Percentiles rank a stretch among this genome's conserved stretches.
These are phyloP conservation scores for Apantesis nais DNA, from an alignment of 2,888 invertebrate species.

Conservation along the genomic window DNA sequence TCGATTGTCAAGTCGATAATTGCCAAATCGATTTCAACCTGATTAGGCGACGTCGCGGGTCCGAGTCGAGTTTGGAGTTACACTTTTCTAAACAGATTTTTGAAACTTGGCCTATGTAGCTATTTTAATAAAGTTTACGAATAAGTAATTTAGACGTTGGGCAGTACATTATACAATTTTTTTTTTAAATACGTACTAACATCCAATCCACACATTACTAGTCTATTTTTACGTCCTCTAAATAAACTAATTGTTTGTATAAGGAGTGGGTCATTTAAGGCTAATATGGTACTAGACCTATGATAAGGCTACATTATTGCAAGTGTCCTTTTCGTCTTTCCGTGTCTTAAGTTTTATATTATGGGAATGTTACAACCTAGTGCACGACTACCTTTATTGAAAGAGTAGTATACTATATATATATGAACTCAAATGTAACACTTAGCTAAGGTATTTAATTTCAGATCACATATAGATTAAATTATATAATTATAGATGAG, in stretches of 20 bases:
- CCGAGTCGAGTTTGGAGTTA: neutral
- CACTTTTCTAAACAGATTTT: neutral
- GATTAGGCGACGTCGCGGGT: neutral
- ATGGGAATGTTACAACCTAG: conserved; percentile 26
- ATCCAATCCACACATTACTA: neutral
- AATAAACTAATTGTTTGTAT: neutral
- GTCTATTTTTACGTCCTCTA: neutral
- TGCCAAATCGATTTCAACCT: neutral
- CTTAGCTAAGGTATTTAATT: conserved; percentile 17
- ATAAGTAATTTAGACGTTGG: neutral
- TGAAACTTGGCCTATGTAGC: too few relatives aligned
- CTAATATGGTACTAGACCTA: neutral
- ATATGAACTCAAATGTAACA: conserved; percentile 22
- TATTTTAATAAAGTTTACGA: neutral
- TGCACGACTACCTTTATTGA: conserved; percentile 23
- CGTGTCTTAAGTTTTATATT: neutral
- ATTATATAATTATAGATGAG: neutral
- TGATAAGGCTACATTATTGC: neutral
- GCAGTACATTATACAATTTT: neutral
- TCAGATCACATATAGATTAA: conserved; percentile 20
- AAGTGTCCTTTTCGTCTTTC: neutral
- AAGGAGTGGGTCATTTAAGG: neutral
- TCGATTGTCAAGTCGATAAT: neutral
- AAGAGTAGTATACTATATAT: conserved; percentile 32
- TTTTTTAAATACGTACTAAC: neutral